Conservation (phyloP, 1,140 invertebrate genomes). For the Lordiphosa mommai region DNA sequence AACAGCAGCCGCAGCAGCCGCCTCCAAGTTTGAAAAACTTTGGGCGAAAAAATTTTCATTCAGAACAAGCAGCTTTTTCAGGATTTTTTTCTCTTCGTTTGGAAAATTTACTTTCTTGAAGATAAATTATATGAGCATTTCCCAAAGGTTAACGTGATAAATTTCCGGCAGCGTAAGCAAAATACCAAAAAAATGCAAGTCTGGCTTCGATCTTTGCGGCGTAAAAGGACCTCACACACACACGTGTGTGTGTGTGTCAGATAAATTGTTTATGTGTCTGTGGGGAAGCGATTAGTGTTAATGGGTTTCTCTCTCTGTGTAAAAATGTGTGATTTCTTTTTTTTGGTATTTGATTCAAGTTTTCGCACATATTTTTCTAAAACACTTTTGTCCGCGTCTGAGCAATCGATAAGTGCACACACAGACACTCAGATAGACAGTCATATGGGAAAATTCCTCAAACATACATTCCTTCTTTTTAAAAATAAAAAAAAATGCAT, state of each 20-base stretch:
- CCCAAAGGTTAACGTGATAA: slow-evolving; percentile 77
- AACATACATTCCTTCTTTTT: slow-evolving; percentile 53
- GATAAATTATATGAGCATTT: slow-evolving; percentile 78
- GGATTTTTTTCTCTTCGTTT: slow-evolving; percentile 32
- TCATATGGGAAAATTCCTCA: slow-evolving; percentile 61
- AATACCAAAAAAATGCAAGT: slow-evolving; percentile 59
- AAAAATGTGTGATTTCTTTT: slow-evolving; percentile 69
- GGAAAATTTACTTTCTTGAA: slow-evolving; percentile 69
- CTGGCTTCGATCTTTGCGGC: slow-evolving; percentile 67
- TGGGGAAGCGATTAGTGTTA: slow-evolving; percentile 78
- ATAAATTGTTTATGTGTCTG: slow-evolving; percentile 78
- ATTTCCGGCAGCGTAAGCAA: slow-evolving; percentile 72
- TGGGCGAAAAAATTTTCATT: slow-evolving; percentile 23
- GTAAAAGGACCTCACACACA: slow-evolving; percentile 34
- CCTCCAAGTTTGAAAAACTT: slow-evolving; percentile 46
- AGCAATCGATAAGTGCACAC: slow-evolving; percentile 73
- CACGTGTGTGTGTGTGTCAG: slow-evolving; percentile 44
- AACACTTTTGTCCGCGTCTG: slow-evolving; percentile 57
- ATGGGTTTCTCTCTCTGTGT: slow-evolving; percentile 53
- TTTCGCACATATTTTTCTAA: slow-evolving; percentile 41
- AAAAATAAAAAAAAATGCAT: slow-evolving; percentile 53
- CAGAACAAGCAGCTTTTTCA: slow-evolving; percentile 16
- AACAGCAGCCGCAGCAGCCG: slow-evolving; percentile 20
- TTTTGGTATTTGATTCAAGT: slow-evolving; percentile 68
- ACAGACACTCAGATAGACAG: slow-evolving; percentile 68